Evolutionary conservation across 2,113 vertebrate species (phyloP).

Genomic region (Gallinago jamesoni): DNA sequence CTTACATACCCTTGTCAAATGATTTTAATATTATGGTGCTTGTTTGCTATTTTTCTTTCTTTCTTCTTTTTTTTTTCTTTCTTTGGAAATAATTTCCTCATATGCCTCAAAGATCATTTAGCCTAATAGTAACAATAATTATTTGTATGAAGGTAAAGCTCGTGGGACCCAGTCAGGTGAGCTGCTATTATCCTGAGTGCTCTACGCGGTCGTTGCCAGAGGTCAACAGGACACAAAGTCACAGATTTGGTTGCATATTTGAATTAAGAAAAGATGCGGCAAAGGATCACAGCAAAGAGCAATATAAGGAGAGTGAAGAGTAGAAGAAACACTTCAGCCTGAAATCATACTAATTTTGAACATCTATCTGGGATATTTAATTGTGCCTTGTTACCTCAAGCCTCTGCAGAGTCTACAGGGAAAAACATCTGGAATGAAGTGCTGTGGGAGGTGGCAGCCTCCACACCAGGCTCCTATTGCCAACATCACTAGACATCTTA

Average conservation of each 20-base stretch:
- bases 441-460: neutral
- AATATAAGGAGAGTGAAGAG: neutral
- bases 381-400: neutral
- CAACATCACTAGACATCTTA: neutral
- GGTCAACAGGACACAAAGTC: neutral
- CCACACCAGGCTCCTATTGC: rapidly evolving
- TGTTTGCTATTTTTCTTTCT: neutral
- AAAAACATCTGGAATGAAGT: neutral
- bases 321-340: neutral
- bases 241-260: neutral
- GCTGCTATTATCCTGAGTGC: neutral
- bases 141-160: neutral
- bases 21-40: neutral
- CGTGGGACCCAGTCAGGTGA: neutral
- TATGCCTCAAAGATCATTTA: neutral
- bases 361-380: neutral
- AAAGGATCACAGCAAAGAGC: neutral
- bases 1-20: neutral
- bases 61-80: neutral
- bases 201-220: neutral
- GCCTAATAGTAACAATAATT: neutral
- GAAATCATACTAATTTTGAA: neutral
- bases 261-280: neutral
- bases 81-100: neutral
- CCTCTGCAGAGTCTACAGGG: neutral